Evolutionary conservation across 2,888 invertebrate species (phyloP).

Genomic region (Brachyopa scutellaris): DNA sequence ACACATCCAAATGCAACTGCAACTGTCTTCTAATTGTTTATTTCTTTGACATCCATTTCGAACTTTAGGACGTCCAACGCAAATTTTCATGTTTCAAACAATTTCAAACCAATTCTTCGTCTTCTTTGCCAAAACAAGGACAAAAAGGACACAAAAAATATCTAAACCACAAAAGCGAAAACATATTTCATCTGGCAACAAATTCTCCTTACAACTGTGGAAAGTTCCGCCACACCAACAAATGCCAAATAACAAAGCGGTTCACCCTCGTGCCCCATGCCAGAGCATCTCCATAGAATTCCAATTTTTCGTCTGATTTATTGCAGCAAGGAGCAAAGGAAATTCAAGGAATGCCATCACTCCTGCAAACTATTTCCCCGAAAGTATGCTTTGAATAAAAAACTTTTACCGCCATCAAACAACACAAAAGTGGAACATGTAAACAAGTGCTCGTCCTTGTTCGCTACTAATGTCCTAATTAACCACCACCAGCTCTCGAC

Average conservation of each 20-base stretch:
- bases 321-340: constrained; percentile 8
- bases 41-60: too few relatives aligned
- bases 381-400: constrained; percentile 17
- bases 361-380: neutral
- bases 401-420: neutral
- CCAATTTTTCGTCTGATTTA: constrained; percentile 26
- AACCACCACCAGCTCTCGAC: constrained; percentile 3
- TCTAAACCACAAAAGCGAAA: too few relatives aligned
- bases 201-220: constrained; percentile 4
- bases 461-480: constrained; percentile 34
- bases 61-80: too few relatives aligned
- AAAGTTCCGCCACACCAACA: constrained; percentile 8
- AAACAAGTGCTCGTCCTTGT: constrained; percentile 7
- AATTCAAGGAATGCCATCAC: neutral
- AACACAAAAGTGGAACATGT: neutral
- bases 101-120: too few relatives aligned
- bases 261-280: neutral
- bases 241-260: constrained; percentile 37
- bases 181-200: neutral
- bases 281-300: neutral
- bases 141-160: too few relatives aligned
- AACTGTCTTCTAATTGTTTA: too few relatives aligned
- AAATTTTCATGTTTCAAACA: too few relatives aligned
- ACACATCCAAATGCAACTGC: too few relatives aligned
- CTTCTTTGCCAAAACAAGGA: too few relatives aligned